Conservation (phyloP, 2,113 vertebrate species). For the Eolophus roseicapilla region DNA sequence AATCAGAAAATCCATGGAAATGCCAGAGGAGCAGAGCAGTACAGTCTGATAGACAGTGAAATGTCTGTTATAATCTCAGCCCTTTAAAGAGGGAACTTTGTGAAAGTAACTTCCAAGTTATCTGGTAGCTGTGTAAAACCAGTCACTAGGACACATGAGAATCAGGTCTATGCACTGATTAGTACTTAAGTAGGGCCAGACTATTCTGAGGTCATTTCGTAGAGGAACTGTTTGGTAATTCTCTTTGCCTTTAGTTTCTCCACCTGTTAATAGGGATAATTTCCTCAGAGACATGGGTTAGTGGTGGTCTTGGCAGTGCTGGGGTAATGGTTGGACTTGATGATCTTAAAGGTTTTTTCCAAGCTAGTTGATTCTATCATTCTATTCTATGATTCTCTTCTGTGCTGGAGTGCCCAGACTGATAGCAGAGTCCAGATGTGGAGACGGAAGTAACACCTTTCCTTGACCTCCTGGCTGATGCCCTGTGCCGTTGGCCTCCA, state of each 20-base stretch:
- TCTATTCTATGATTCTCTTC: background rate
- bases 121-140: background rate
- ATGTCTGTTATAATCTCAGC: background rate
- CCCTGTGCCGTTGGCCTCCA: accelerated
- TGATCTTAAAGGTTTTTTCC: background rate
- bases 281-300: background rate
- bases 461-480: background rate
- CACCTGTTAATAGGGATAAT: background rate
- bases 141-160: background rate
- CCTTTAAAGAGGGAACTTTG: background rate
- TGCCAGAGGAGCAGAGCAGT: background rate
- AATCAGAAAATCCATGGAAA: background rate
- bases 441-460: background rate
- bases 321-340: background rate
- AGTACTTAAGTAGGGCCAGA: background rate
- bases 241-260: background rate
- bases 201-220: background rate
- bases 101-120: background rate
- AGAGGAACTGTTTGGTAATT: background rate
- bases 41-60: background rate
- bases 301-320: background rate
- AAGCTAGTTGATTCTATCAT: background rate
- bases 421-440: background rate
- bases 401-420: background rate
- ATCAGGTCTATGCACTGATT: background rate